phyloP scores from a whole-genome alignment of 1,140 invertebrate species.

The Nephila pilipes region DNA sequence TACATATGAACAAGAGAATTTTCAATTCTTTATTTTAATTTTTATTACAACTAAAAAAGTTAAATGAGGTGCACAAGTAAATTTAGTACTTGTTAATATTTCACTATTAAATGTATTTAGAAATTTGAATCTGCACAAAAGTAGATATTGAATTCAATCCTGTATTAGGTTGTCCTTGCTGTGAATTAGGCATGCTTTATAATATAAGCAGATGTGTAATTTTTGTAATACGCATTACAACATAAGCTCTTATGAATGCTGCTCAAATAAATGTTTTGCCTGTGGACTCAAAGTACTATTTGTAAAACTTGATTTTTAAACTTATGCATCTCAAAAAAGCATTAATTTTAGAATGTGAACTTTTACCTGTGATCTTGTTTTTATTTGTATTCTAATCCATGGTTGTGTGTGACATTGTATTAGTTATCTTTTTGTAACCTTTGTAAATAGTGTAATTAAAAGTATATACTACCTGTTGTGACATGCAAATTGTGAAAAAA shows the following conservation, averaged over 20 bases:
- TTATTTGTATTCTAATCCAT: background rate
- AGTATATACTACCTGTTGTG: background rate
- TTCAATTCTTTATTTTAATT: too few relatives aligned
- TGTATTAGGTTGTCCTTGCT: background rate
- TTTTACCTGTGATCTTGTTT: constrained; percentile 46
- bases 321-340: background rate
- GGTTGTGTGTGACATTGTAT: constrained; percentile 14
- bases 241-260: background rate
- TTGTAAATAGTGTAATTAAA: constrained; percentile 50
- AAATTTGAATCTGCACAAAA: constrained; percentile 11
- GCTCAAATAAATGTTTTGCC: constrained; percentile 74
- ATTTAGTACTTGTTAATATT: background rate
- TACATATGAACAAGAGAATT: background rate
- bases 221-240: background rate
- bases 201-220: constrained; percentile 16
- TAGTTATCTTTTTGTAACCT: background rate
- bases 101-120: background rate
- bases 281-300: constrained; percentile 65
- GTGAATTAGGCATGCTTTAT: background rate
- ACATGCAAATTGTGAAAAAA: background rate
- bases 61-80: background rate
- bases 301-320: constrained; percentile 44
- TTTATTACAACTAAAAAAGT: background rate
- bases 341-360: constrained; percentile 28
- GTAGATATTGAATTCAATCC: background rate